These are phyloP conservation scores for Campoletis sonorensis DNA, from an alignment of 1,140 invertebrate species.

Conservation along the genomic window DNA sequence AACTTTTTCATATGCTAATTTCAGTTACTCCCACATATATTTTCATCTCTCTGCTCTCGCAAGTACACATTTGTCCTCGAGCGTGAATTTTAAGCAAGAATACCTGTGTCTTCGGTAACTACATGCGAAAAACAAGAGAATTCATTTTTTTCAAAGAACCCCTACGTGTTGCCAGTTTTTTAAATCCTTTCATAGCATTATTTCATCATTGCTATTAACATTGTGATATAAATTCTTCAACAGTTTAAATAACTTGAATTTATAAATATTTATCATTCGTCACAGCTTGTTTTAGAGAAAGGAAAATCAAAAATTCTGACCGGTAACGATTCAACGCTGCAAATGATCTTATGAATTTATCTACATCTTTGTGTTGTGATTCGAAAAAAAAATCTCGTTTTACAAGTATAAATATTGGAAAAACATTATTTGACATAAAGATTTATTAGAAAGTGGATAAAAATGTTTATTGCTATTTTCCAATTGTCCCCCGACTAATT, in stretches of 20 bases:
- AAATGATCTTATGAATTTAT: too few species aligned
- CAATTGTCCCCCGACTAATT: too few species aligned
- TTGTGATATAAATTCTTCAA: not conserved
- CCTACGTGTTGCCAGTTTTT: not conserved
- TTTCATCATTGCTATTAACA: not conserved
- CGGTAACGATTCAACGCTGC: too few species aligned
- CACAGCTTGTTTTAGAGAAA: too few species aligned
- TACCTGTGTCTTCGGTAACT: not conserved
- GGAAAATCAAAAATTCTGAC: too few species aligned
- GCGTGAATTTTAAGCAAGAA: slow-evolving; percentile 7
- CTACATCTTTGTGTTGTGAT: too few species aligned
- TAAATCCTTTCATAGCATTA: not conserved
- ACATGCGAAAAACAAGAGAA: not conserved
- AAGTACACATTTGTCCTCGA: not conserved
- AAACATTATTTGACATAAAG: too few species aligned
- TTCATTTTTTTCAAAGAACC: not conserved
- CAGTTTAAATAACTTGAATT: not conserved
- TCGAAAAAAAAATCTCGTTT: too few species aligned
- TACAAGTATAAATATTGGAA: too few species aligned
- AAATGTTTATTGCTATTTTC: too few species aligned
- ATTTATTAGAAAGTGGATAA: too few species aligned
- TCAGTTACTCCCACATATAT: slow-evolving; percentile 24
- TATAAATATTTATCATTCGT: too few species aligned
- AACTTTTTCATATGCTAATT: slow-evolving; percentile 36
- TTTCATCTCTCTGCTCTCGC: slow-evolving; percentile 1